Base-by-base conservation (phyloP, 2,113 vertebrate genomes). In the Dicrurus megarhynchus region DNA sequence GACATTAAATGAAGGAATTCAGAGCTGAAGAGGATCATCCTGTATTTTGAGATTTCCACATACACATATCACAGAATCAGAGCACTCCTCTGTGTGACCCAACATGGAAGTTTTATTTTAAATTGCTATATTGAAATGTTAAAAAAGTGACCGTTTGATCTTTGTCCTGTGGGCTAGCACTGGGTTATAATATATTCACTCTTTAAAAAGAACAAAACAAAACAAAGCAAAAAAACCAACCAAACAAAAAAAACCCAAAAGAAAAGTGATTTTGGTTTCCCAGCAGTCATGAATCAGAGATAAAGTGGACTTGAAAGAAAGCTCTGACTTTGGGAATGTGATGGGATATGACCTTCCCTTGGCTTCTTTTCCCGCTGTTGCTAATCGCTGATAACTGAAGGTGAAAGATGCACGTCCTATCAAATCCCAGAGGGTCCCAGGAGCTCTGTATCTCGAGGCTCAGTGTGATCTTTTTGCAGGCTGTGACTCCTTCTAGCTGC, bases 331-430 rank as follows among this genome's bases (percentile, higher is more conserved):
- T 28, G 68, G 39, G 22, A 57, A 22, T 28, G 33, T 15, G 28
- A 28, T 44, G 35, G 55, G 32, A 33, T 44, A 49, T 33, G 74
- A 87, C 82, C 35, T 89, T 75, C 73, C 63, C 35, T 16, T 7
- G 33, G 64, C 56, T 86, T 63, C 50, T 42, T 64, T 80, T 79
- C 39, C 84, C 89, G 53, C 61, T 77, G 39, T 26, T 56, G 71
- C 47, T 94, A 59, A 82, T 85, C 78, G 47, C 33, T 89, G 77
- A 17, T 44, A 74, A 86, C 83, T 96, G 90, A 70, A 95, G 80
- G 89, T 60, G 39, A 76, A 88, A 89, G 91, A 67, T 27, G 33
- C 49, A 27, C 4, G 0, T 63, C 87, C 44, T 47, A 41, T 6
- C 76, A 69, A 86, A 68, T 60, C 81, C 71, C 59, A 81, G 33